These are phyloP conservation scores for Callorhinus ursinus DNA, from an alignment of 2,113 vertebrate species.

Conservation along the genomic window DNA sequence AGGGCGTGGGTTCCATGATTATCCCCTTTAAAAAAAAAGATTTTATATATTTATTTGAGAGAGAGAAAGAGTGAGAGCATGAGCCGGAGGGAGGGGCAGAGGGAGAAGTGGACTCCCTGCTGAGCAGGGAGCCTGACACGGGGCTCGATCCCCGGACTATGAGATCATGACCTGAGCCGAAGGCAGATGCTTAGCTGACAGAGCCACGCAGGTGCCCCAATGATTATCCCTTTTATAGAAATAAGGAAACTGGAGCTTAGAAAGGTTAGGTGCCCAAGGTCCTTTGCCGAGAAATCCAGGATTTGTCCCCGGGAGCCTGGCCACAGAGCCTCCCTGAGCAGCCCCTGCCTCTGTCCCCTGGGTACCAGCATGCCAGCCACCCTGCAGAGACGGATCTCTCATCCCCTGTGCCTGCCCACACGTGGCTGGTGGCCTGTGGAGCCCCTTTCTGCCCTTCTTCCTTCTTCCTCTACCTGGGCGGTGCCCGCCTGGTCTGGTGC, in stretches of 20 bases:
- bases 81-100: neutral
- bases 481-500: neutral
- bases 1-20: no score
- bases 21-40: neutral
- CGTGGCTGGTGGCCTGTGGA: neutral
- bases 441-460: neutral
- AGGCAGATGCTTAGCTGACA: no score
- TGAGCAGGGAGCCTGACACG: no score
- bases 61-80: neutral
- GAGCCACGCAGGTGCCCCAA: no score
- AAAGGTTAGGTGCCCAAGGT: neutral
- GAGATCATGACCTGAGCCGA: no score
- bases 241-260: neutral
- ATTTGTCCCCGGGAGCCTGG: neutral
- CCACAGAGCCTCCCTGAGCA: fast-evolving
- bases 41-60: neutral
- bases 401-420: neutral
- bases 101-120: no score
- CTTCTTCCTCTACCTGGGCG: neutral
- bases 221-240: neutral
- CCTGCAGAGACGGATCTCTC: neutral
- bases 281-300: neutral
- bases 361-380: neutral
- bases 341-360: neutral
- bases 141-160: no score